Evolutionary conservation across 2,888 invertebrate genomes (phyloP), one percentile per base, ranked within the genome.

Genomic region (Mythimna pallens): DNA sequence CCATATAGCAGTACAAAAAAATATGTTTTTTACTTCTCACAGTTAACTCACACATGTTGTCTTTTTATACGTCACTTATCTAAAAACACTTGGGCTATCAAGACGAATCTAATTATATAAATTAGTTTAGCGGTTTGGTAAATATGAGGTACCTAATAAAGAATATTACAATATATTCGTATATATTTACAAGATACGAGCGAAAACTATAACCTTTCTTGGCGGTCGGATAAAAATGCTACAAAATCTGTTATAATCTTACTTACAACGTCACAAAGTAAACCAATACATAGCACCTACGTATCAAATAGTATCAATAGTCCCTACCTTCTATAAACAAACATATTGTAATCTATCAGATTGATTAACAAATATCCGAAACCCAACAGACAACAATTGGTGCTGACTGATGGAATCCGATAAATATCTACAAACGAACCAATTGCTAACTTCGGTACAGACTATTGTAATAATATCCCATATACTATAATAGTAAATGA

Each of bases 361-460:
- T 74, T 77, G 75, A 77, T 80, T 74, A 74, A 34, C 52, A 69
- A 62, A 76, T 57, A 65, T 64, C 43, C 50, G 25, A 54, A 64
- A 25, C 34, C 50, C 25, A 43, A 34, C 58, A 57, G 54, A 64
- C 57, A 50, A 76, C 65, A 65, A 65, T 65, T 54, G 57, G 43
- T 54, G 54, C 57, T 65, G 78, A 80, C 47, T 65, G 52, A 75
- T 69, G 36, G 62, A 47, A 76, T 58, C 52, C 61, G 57, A 78
- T 81, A 68, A 78, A 81, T 55, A 76, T 81, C 40, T 34, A 30
- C 47, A 34, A 25, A 36, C 30, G 22, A 58, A 76, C 30, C 54
- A 22, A 69, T 69, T 69, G 12, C 47, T 65, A 43, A 25, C n/a
- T 58, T 52, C 17, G 3, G 65, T 2, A 64, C 50, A 50, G 9